Evolutionary conservation across 1,140 invertebrate genomes (phyloP).

Genomic region (Liolophura sinensis): DNA sequence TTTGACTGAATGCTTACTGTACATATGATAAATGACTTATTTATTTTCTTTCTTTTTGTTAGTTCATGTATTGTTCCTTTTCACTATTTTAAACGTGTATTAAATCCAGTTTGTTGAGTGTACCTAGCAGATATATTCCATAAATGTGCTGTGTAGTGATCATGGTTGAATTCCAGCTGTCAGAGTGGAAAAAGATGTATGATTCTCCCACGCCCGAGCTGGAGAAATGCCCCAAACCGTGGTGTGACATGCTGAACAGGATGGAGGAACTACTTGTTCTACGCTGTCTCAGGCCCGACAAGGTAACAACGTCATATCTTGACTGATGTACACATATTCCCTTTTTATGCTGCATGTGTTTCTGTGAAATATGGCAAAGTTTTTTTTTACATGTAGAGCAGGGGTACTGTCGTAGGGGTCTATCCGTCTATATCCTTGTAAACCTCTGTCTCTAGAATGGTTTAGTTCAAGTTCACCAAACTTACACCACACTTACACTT

Average conservation of each 20-base stretch:
- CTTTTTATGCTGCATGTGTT: too few species aligned
- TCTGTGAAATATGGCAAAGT: neutral
- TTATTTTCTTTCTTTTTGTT: too few species aligned
- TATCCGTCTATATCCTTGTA: neutral
- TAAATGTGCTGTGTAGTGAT: too few species aligned
- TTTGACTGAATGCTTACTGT: too few species aligned
- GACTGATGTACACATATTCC: too few species aligned
- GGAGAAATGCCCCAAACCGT: constrained; percentile 42
- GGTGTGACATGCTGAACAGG: constrained; percentile 35
- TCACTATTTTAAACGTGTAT: too few species aligned
- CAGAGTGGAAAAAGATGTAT: constrained; percentile 53
- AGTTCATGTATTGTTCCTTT: neutral
- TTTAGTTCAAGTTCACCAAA: too few species aligned
- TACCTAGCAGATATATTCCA: too few species aligned
- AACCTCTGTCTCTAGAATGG: too few species aligned
- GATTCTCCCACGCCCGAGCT: constrained; percentile 43
- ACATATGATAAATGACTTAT: too few species aligned
- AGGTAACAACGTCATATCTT: constrained; percentile 30
- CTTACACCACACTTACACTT: too few species aligned
- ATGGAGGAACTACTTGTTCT: constrained; percentile 53
- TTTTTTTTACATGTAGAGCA: neutral
- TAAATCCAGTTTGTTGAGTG: too few species aligned
- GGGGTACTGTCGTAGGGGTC: neutral
- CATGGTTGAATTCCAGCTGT: constrained; percentile 26
- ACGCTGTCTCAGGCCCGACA: constrained; percentile 56